Base-by-base conservation (phyloP, 2,113 vertebrate genomes). In the Entelurus aequoreus region DNA sequence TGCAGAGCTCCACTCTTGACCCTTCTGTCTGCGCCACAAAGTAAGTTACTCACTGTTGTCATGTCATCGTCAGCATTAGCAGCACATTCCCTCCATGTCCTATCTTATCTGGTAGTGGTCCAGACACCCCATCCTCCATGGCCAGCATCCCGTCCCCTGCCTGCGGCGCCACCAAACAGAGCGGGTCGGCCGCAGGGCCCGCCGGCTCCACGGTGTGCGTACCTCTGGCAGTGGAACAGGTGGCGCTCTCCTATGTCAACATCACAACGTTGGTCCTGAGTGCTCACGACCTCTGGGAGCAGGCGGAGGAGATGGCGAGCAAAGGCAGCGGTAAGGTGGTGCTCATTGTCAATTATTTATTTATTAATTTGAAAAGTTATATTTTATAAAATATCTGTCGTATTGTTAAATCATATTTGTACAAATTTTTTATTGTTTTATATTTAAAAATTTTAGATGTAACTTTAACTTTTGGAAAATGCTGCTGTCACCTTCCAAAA, bases 211-310 rank as follows among this genome's bases (percentile, higher is more conserved):
- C 89, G 0, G 66, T 93, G 71, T 81, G 75, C 1, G 84, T 95
- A 71, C 92, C 94, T 0, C 88, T 78, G 66, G 80, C 84, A 42
- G 90, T 98, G 62, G 91, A 93, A 54, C 93, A 88, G 72, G 83
- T 94, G 88, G 92, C 92, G 0, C 89, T 90, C 15, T 92, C 90
- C 61, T 98, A 98, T 0, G 78, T 99, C 84, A 94, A 87, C 87
- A 94, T 98, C 82, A 98, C 96, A 0, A 89, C 90, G 6, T 89
- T 93, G 8, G 83, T 95, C 77, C 85, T 99, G 54, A 92, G 82
- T 0, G 94, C 95, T 0, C 92, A 93, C 40, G 90, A 94, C 40
- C 81, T 91, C 40, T 99, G 96, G 96, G 96, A 98, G 73, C 92
- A 92, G 81, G 93, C 95, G 0, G 93, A 96, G 69, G 79, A 80